Conservation (phyloP, 2,113 vertebrate species). For the Sciurus niger region DNA sequence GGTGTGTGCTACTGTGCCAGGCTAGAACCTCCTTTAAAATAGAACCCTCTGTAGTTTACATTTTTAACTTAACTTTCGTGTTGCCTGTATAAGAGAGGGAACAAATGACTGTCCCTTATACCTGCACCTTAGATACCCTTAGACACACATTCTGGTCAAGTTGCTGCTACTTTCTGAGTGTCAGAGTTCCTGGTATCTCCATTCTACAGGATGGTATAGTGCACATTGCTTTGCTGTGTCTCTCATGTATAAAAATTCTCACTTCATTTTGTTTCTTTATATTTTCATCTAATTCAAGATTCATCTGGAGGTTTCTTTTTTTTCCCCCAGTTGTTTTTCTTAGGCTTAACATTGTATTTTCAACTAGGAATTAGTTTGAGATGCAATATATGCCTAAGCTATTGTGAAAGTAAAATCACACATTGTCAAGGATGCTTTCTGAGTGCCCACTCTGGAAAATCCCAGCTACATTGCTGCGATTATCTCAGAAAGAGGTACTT, state of each 20-base stretch:
- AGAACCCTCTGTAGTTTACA: background rate
- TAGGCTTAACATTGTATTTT: background rate
- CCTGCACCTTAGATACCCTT: background rate
- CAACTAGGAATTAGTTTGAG: slow-evolving; percentile 22
- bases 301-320: background rate
- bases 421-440: slow-evolving; percentile 70
- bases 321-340: background rate
- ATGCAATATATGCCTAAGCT: background rate
- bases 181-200: background rate
- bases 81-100: background rate
- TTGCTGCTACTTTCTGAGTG: background rate
- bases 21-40: background rate
- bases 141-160: background rate
- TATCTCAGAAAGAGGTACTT: slow-evolving; percentile 75
- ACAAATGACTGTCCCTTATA: background rate
- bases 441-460: slow-evolving; percentile 61
- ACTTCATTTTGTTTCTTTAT: background rate
- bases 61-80: background rate
- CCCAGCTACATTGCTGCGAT: slow-evolving; percentile 59
- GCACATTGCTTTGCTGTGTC: background rate
- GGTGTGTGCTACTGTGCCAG: too few species aligned
- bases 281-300: background rate
- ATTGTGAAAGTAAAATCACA: slow-evolving; percentile 62
- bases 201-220: background rate
- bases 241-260: background rate